Evolutionary conservation across 2,888 invertebrate species (phyloP).

Genomic region (Orthonevra nobilis): DNA sequence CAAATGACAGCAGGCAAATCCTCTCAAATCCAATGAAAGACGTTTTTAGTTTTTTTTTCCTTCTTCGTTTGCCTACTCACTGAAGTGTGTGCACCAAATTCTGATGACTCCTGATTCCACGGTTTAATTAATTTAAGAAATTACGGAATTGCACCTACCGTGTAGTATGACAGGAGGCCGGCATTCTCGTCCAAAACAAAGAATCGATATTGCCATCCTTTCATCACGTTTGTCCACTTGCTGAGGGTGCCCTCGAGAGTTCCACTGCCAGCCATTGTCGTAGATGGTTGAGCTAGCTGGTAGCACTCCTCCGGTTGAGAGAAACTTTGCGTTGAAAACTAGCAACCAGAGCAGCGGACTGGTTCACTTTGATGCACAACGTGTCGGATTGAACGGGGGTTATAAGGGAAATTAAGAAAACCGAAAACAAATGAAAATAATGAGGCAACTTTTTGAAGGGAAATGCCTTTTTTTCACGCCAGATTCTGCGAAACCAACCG

Average conservation of each 20-base stretch:
- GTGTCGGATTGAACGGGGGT: not conserved
- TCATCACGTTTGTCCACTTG: conserved; percentile 81
- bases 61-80: too few species aligned
- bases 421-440: conserved; percentile 50
- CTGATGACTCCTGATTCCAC: not conserved
- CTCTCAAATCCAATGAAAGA: not conserved
- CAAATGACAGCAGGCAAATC: conserved; percentile 9
- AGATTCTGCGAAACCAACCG: conserved; percentile 33
- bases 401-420: conserved; percentile 24
- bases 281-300: too few species aligned
- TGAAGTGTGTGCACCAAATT: not conserved
- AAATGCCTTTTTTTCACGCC: conserved; percentile 4
- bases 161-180: conserved; percentile 97
- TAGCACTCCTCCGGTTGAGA: not conserved
- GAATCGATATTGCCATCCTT: conserved; percentile 99
- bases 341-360: not conserved
- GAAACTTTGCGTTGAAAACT: not conserved
- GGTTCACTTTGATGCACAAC: conserved; percentile 4
- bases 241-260: conserved; percentile 79
- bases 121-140: not conserved
- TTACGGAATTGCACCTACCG: conserved; percentile 85
- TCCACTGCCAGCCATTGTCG: conserved; percentile 71
- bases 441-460: conserved; percentile 3
- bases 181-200: conserved; percentile 98
- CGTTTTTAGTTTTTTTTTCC: not conserved